Evolutionary conservation across 2,797 vertebrate species (phyloP).

Genomic region (Rhynchotus rufescens): DNA sequence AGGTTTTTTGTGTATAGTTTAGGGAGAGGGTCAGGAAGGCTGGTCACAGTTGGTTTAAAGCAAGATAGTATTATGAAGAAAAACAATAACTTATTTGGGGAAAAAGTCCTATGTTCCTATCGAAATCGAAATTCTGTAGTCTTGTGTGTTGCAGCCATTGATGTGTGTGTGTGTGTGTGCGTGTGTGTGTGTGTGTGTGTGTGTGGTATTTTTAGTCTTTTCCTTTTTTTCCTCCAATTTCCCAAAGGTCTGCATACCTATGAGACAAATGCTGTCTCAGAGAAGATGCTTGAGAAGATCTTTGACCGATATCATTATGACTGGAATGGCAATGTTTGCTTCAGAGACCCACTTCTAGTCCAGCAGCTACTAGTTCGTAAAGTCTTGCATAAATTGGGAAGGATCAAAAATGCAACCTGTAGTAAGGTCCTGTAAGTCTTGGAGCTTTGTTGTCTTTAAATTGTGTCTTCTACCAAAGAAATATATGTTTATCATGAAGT

Average conservation of each 20-base stretch:
- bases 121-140: not conserved
- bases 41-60: not conserved
- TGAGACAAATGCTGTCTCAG: not conserved
- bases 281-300: not conserved
- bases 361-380: not conserved
- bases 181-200: not conserved
- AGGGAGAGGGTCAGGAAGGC: not conserved
- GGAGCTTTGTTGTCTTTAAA: not conserved
- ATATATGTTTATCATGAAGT: not conserved
- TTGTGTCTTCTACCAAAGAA: not conserved
- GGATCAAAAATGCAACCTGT: rapidly evolving
- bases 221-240: not conserved
- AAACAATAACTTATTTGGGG: not conserved
- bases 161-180: not conserved
- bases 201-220: too few species aligned
- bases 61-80: not conserved
- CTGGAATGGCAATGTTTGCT: not conserved
- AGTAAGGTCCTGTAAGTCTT: not conserved
- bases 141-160: not conserved
- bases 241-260: not conserved
- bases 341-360: not conserved
- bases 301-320: not conserved
- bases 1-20: not conserved
- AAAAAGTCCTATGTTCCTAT: too few species aligned
- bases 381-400: not conserved